Evolutionary conservation across 2,113 vertebrate species (phyloP), one percentile per base, ranked within the genome.

Genomic region (Motacilla alba): DNA sequence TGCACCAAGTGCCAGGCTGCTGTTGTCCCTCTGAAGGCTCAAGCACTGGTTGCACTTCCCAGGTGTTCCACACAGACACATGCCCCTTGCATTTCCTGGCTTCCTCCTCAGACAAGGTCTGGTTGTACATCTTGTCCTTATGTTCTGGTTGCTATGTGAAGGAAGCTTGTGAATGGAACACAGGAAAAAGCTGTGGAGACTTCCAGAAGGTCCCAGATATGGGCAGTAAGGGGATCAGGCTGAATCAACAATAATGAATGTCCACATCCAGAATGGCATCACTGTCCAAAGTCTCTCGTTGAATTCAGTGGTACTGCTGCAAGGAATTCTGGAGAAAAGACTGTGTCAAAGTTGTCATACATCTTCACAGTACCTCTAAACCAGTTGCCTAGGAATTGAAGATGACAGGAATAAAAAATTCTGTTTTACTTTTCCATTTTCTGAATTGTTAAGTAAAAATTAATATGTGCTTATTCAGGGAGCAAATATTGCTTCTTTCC

Each of bases 31-130:
- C 44, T 9, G 10, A 43, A 53, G 24, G 12, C 20, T 69, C 35
- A 35, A 67, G 19, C 35, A 2, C 20, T 58, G 13, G 1, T 72
- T 76, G 41, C 31, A 4, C 8, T 44, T 74, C 33, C 44, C 39
- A 46, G 15, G 27, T 2, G 4, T 44, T 44, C 8, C 23, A 4
- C 1, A 1, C 7, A 33, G 41, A 22, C 33, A 46, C 0, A 0
- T 16, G 3, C 16, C 9, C 11, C 43, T 86, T 52, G 30, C 53
- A 52, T 23, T 27, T 33, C 58, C 72, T 64, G 37, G 13, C 46
- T 81, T 89, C 43, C 43, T 62, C 0, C 17, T 41, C 2, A 0
- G 1, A 6, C 11, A 33, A 43, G 53, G n/a, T 47, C 47, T 59
- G 26, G 33, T 33, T 35, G 12, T 31, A 46, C 15, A 8, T 4